Conservation (phyloP, 2,797 vertebrate genomes). For the Gymnocypris eckloni region DNA sequence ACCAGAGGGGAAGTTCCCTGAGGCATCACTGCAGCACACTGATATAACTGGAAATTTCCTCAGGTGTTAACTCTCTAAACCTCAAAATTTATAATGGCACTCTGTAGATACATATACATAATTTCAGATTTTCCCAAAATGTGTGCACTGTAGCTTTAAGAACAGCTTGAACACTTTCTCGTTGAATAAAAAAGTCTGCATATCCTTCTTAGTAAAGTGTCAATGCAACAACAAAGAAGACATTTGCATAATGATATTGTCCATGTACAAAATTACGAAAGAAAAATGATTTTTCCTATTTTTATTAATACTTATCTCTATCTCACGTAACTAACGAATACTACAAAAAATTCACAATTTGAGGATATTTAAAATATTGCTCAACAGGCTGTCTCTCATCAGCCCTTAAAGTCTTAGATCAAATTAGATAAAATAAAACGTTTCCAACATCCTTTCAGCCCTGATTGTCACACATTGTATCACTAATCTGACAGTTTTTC, state of each 20-base stretch:
- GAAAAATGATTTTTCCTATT: not conserved
- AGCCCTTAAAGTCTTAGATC: constrained; percentile 22
- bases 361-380: constrained; percentile 22
- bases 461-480: constrained; percentile 50
- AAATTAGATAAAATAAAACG: constrained; percentile 22
- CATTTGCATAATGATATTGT: constrained; percentile 76
- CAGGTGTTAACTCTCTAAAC: constrained; percentile 25
- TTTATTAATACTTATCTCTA: constrained; percentile 45
- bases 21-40: constrained; percentile 26
- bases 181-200: constrained; percentile 67
- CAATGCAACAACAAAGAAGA: constrained; percentile 74
- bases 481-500: constrained; percentile 36
- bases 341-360: constrained; percentile 38
- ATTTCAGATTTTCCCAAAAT: constrained; percentile 22
- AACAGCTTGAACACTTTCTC: constrained; percentile 72
- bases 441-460: constrained; percentile 8
- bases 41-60: constrained; percentile 30
- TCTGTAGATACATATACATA: not conserved
- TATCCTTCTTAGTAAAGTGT: constrained; percentile 78
- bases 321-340: constrained; percentile 34
- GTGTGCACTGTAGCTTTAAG: constrained; percentile 36
- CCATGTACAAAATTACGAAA: constrained; percentile 45
- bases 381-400: not conserved
- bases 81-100: constrained; percentile 8
- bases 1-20: constrained; percentile 16